Evolutionary conservation across 2,888 invertebrate genomes (phyloP), one percentile per base, ranked within the genome.

Genomic region (Parasteatoda lunata): DNA sequence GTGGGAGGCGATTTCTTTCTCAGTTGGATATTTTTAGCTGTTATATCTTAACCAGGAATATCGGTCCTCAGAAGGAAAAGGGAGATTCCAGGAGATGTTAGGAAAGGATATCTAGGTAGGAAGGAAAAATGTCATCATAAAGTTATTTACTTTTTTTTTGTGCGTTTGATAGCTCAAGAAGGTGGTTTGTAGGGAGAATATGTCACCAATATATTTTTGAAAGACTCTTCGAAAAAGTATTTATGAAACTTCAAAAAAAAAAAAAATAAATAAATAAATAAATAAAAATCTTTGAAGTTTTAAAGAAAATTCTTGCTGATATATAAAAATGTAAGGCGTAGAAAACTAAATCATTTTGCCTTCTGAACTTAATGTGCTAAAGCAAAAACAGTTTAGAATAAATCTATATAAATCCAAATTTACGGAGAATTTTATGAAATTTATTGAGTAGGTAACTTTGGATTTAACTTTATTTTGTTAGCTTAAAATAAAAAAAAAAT

Each of bases 11-110:
- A 51, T 69, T 69, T 77, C 45, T 59, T 11, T 45, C 54, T 9
- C 54, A 45, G 73, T 54, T 73, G 73, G 73, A 73, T 47, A 13
- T 49, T 71, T 5, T 6, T 47, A 71, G 49, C 54, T 73, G 54
- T 11, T 54, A 73, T 73, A 73, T 73, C 73, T 73, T 59, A 59
- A 73, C 52, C n/a, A 30, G 54, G n/a, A 73, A 73, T 73, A 73
- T 73, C n/a, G 59, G 59, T 59, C 72, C 54, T 30, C 30, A 30
- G 30, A 30, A 30, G 30, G 30, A 30, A 30, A 30, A 30, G 30
- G 30, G 30, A 30, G 30, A 30, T 30, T 30, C 2, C 30, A 30
- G 54, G 30, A 54, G 59, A 54, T 54, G 54, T 45, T 59, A 30
- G 54, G 59, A 13, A 54, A 13, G 73, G 54, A 59, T 73, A 54